Conservation (phyloP, 2,113 vertebrate species). For the Catharus minimus region DNA sequence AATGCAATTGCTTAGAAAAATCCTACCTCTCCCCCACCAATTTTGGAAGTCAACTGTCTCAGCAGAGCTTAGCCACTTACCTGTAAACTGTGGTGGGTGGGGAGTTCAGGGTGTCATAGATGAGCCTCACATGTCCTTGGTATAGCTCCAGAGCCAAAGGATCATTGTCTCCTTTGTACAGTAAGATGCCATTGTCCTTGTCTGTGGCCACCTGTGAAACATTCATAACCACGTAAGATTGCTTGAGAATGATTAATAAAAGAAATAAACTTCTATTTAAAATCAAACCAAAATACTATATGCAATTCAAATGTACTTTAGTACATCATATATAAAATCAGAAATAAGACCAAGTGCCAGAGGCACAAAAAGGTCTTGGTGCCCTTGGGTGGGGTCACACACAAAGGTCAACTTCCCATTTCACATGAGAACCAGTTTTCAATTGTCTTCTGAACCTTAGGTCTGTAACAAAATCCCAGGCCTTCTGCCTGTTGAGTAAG, state of each 20-base stretch:
- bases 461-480: background rate
- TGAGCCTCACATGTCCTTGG: constrained; percentile 93
- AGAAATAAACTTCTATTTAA: background rate
- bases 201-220: constrained; percentile 89
- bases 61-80: constrained; percentile 58
- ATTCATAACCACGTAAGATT: background rate
- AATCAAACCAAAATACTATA: background rate
- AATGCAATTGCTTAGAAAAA: background rate
- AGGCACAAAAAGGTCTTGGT: background rate
- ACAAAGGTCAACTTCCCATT: background rate
- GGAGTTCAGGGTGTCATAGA: constrained; percentile 90
- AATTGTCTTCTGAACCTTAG: background rate
- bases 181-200: constrained; percentile 91
- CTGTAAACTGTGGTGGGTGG: constrained; percentile 95
- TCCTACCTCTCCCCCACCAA: background rate
- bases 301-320: background rate
- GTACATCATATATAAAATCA: background rate
- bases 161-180: constrained; percentile 95
- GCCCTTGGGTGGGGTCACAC: background rate
- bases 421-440: background rate
- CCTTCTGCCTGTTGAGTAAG: background rate
- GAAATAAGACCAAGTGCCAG: background rate
- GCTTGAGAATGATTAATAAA: background rate
- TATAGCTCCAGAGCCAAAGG: constrained; percentile 94
- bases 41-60: background rate